phyloP scores from a whole-genome alignment of 2,888 invertebrate genomes.

The Morpho achilles region DNA sequence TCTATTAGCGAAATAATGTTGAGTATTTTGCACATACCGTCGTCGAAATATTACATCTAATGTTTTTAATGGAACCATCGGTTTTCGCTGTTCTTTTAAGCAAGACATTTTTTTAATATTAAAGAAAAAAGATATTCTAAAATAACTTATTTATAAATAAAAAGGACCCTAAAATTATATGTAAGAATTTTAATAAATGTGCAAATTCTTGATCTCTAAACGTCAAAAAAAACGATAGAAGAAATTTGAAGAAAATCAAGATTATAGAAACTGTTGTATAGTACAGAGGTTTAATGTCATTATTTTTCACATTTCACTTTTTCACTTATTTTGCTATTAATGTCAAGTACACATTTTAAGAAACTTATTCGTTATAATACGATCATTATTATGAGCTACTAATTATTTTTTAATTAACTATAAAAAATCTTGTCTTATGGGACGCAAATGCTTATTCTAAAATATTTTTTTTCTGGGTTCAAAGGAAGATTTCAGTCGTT shows the following conservation, averaged over 20 bases:
- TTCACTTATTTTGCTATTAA: not conserved
- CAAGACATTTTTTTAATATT: constrained; percentile 45
- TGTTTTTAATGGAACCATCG: constrained; percentile 65
- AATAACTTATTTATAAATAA: constrained; percentile 2
- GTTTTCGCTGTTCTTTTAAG: constrained; percentile 53
- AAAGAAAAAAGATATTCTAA: constrained; percentile 6
- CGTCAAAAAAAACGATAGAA: constrained; percentile 6
- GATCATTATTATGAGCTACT: too few relatives aligned
- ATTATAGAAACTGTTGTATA: too few relatives aligned
- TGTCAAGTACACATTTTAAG: constrained; percentile 5
- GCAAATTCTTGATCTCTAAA: constrained; percentile 8
- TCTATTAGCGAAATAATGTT: constrained; percentile 67
- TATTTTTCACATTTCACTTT: too few relatives aligned
- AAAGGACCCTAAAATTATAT: constrained; percentile 1
- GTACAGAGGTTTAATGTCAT: too few relatives aligned
- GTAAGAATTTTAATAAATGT: constrained; percentile 5
- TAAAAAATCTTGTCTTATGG: too few relatives aligned
- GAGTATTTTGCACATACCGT: constrained; percentile 67
- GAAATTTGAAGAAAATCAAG: too few relatives aligned
- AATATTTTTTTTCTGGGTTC: constrained; percentile 44
- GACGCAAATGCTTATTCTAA: too few relatives aligned
- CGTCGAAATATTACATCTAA: constrained; percentile 67
- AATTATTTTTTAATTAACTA: too few relatives aligned
- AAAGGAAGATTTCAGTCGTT: constrained; percentile 57
- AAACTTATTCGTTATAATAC: constrained; percentile 13